Base-by-base conservation (phyloP, 2,888 invertebrate species). In the Oegoconia quadripuncta region DNA sequence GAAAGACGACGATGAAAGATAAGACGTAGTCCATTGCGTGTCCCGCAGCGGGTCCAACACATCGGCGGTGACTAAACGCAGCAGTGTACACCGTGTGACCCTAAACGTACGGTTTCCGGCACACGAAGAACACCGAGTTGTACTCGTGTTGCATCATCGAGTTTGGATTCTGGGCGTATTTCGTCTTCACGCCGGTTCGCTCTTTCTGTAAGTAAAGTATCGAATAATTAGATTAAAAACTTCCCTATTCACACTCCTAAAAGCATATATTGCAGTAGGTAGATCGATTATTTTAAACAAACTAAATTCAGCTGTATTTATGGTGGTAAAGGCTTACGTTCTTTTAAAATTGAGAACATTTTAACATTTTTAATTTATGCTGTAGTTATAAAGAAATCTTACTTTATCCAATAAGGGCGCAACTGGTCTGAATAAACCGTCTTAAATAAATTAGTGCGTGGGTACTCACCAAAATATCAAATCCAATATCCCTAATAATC, bases 91-190 rank as follows among this genome's bases (percentile, higher is more conserved):
- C 7, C 20, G 3, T 20, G 20, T 20, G 20, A 20, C 20, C 20
- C 7, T 7, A 6, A 9, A 23, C 9, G 6, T 7, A 23, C 11
- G n/a, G 93, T 69, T 98, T 98, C 56, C 92, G 90, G 59, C 96
- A 97, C 1, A 97, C 94, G 75, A 98, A 96, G 79, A 95, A 97
- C 0, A 97, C 93, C 37, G 97, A 97, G 62, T 94, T 92, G 61
- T 98, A 98, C 61, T 95, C 93, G 59, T 96, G 95, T 54, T 95
- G 94, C 59, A 98, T 89, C 97, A 98, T 97, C 1, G 97, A 97
- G 44, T 92, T 90, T 0, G 94, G 93, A 75, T 98, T 98, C 74
- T 97, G 97, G 3, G 97, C 95, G 75, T 98, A 98, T 59, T 94
- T 93, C 25, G 97, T 95, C 60, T 93, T 93, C 0, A 97, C 88